Evolutionary conservation across 1,140 invertebrate species (phyloP).

Genomic region (Drosophila quadrilineata): DNA sequence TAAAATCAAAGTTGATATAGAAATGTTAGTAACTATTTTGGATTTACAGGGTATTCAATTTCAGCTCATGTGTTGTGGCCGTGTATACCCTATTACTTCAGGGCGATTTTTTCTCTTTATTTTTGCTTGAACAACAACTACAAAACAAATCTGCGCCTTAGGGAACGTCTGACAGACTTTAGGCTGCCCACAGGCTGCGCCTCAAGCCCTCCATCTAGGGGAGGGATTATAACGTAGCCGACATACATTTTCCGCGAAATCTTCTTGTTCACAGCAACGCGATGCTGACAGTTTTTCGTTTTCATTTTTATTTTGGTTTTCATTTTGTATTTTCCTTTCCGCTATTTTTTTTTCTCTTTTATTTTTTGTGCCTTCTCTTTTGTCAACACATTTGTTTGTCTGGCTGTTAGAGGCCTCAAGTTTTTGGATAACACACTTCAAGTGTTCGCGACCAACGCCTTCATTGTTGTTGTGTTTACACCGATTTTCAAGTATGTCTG

Average conservation of each 20-base stretch:
- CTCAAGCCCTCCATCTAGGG: slow-evolving; percentile 15
- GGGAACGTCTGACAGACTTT: slow-evolving; percentile 32
- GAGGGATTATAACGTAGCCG: slow-evolving; percentile 18
- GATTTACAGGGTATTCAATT: too few species aligned
- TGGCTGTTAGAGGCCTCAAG: slow-evolving; percentile 23
- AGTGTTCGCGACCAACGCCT: slow-evolving; percentile 11
- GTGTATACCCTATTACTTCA: neutral
- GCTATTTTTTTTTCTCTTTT: slow-evolving; percentile 21
- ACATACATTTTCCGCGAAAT: slow-evolving; percentile 76
- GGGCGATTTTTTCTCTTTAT: slow-evolving; percentile 2
- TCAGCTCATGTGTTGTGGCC: too few species aligned
- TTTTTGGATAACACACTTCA: slow-evolving; percentile 19
- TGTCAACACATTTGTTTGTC: slow-evolving; percentile 28
- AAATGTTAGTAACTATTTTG: too few species aligned
- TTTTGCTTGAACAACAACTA: slow-evolving; percentile 37
- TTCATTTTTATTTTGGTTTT: slow-evolving; percentile 44
- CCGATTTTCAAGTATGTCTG: slow-evolving; percentile 59
- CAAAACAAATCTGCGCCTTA: slow-evolving; percentile 50
- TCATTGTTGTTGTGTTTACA: slow-evolving; percentile 32
- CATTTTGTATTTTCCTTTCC: slow-evolving; percentile 42
- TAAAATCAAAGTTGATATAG: too few species aligned
- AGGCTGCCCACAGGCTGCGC: too few species aligned
- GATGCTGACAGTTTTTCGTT: slow-evolving; percentile 68
- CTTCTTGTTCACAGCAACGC: slow-evolving; percentile 77
- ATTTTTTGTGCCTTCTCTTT: slow-evolving; percentile 16